phyloP scores from a whole-genome alignment of 1,140 invertebrate species.

The Diuraphis noxia region DNA sequence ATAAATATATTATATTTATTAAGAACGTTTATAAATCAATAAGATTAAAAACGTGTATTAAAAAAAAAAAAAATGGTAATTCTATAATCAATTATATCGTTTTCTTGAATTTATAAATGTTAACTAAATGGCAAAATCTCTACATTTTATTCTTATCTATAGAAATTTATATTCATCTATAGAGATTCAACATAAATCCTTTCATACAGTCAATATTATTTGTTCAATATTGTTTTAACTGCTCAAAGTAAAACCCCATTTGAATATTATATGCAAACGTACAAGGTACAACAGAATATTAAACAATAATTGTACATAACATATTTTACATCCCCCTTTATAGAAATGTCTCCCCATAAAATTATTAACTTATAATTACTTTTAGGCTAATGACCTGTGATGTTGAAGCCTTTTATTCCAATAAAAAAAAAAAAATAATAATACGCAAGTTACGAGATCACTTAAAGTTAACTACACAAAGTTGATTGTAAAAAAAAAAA shows the following conservation, averaged over 20 bases:
- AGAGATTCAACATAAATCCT: background rate
- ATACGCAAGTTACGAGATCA: background rate
- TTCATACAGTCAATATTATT: background rate
- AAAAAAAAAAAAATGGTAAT: too few relatives aligned
- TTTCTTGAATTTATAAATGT: background rate
- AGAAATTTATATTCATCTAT: too few relatives aligned
- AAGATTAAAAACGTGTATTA: background rate
- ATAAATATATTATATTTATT: too few relatives aligned
- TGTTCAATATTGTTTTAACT: background rate
- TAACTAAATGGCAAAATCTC: background rate
- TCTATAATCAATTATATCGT: background rate
- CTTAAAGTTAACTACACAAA: background rate
- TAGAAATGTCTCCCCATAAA: too few relatives aligned
- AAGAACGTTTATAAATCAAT: background rate
- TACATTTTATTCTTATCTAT: too few relatives aligned
- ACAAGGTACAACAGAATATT: background rate
- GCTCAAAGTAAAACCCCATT: background rate
- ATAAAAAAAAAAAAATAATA: too few relatives aligned
- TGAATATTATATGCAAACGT: background rate
- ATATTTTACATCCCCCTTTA: too few relatives aligned
- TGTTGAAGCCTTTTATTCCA: too few relatives aligned
- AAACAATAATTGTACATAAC: slow-evolving; percentile 12
- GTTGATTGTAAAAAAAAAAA: background rate
- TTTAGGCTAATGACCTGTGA: too few relatives aligned
- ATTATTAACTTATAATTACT: too few relatives aligned